Evolutionary conservation across 2,113 vertebrate genomes (phyloP).

Genomic region (Prochilodus magdalenae): DNA sequence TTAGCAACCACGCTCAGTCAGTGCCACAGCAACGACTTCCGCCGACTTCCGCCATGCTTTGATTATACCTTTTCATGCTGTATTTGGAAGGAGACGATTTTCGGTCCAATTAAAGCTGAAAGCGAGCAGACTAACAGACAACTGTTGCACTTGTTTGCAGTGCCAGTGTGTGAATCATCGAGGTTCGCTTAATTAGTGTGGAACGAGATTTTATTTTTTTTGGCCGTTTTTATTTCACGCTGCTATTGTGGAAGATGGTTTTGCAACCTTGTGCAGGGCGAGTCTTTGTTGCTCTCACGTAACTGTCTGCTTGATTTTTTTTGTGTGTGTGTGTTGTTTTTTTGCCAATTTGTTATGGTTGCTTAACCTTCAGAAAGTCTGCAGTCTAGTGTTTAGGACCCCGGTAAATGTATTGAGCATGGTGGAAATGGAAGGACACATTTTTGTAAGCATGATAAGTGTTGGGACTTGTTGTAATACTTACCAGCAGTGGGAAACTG

Average conservation of each 20-base stretch:
- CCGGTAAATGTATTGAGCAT: too few relatives aligned
- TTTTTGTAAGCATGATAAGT: too few relatives aligned
- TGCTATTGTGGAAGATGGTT: slow-evolving; percentile 5
- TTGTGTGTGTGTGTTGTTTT: background rate
- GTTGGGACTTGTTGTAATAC: too few relatives aligned
- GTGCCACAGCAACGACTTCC: slow-evolving; percentile 28
- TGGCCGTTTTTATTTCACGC: slow-evolving; percentile 38
- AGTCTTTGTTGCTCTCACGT: slow-evolving; percentile 34
- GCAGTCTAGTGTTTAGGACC: too few relatives aligned
- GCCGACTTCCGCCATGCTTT: slow-evolving; percentile 24
- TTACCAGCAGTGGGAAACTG: too few relatives aligned
- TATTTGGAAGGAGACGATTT: slow-evolving; percentile 55
- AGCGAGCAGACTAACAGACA: slow-evolving; percentile 47
- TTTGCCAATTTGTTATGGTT: slow-evolving; percentile 52
- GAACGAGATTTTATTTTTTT: slow-evolving; percentile 59
- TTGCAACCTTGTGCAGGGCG: slow-evolving; percentile 42
- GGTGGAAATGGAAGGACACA: too few relatives aligned
- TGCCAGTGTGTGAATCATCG: slow-evolving; percentile 62
- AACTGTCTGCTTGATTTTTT: slow-evolving; percentile 55
- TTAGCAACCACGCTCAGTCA: slow-evolving; percentile 47
- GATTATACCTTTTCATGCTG: slow-evolving; percentile 35
- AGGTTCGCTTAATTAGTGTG: slow-evolving; percentile 68
- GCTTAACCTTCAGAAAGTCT: background rate
- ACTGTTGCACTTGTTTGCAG: slow-evolving; percentile 53
- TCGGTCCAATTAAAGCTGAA: slow-evolving; percentile 70